Evolutionary conservation across 1,140 invertebrate genomes (phyloP), one percentile per base, ranked within the genome.

Genomic region (Episyrphus balteatus): DNA sequence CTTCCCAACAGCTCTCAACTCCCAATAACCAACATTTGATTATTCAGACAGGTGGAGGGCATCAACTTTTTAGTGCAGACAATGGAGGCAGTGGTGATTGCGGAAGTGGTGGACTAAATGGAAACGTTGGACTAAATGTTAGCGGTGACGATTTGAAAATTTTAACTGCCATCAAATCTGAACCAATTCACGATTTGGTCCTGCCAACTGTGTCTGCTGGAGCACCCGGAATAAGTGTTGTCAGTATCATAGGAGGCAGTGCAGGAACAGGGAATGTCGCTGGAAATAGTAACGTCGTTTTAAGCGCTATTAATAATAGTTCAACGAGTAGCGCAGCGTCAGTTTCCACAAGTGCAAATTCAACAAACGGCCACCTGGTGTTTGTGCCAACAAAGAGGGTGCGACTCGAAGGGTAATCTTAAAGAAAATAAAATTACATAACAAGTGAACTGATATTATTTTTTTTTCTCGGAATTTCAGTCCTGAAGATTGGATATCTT

Each of bases 401-500:
- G 9, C 56, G 62, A 40, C 41, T 68, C 39, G 66, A 68, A 51
- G 58, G 52, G 64, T 62, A 56, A 59, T 59, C 52, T 42, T 37
- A n/a, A 37, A 38, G 5, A 43, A 32, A 12, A 43, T 15, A 3
- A 26, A 26, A 8, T 3, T 46, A 18, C 12, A 10, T 9, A 30
- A 30, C 41, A 42, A 7, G 21, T 14, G 17, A 17, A 26, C 15
- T 18, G n/a, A 44, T 14, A 15, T 39, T 21, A n/a, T 40, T 17
- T 31, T 39, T 18, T 6, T 12, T 15, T 9, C 18, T 18, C 10
- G 40, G 2, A 17, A 34, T 51, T 45, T 1, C 45, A 67, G 75
- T 9, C 62, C 73, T 15, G 79, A 79, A 54, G 78, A 82, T 55
- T 82, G 79, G 78, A 61, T 81, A 42, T 69, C 76, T 31, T 74